These are phyloP conservation scores for Budorcas taxicolor DNA, from an alignment of 2,113 vertebrate species.

Conservation along the genomic window DNA sequence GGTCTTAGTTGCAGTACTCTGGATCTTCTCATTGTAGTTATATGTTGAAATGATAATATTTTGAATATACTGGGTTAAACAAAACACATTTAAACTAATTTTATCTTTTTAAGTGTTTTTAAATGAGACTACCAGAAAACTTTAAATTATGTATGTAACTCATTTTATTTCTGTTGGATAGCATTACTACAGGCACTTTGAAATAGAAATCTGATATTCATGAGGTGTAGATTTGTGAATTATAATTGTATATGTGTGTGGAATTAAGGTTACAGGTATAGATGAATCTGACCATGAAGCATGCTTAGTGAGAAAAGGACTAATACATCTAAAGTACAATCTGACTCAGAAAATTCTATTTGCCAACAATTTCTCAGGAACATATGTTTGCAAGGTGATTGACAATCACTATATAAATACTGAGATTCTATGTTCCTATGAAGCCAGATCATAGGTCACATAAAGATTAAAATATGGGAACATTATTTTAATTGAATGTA, in stretches of 20 bases:
- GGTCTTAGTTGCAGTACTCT: neutral
- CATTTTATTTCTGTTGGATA: neutral
- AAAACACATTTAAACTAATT: conserved; percentile 9
- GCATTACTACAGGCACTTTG: neutral
- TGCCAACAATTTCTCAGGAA: conserved; percentile 9
- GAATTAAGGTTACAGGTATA: neutral
- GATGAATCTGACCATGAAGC: neutral
- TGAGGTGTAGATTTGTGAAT: neutral
- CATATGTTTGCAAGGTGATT: neutral
- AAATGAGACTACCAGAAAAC: neutral
- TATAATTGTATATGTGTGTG: neutral
- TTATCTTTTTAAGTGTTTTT: neutral
- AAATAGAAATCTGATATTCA: neutral
- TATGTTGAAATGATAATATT: neutral
- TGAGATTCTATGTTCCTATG: neutral
- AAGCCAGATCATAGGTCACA: conserved; percentile 1
- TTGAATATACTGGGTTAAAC: neutral
- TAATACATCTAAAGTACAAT: neutral
- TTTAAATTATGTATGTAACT: neutral
- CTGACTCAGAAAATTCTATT: neutral
- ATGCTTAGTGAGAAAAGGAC: neutral
- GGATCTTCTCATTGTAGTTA: neutral
- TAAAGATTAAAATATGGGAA: neutral
- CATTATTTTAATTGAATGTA: neutral
- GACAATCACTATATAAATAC: neutral